These are phyloP conservation scores for Triops longicaudatus DNA, from an alignment of 1,140 invertebrate genomes.

Conservation along the genomic window DNA sequence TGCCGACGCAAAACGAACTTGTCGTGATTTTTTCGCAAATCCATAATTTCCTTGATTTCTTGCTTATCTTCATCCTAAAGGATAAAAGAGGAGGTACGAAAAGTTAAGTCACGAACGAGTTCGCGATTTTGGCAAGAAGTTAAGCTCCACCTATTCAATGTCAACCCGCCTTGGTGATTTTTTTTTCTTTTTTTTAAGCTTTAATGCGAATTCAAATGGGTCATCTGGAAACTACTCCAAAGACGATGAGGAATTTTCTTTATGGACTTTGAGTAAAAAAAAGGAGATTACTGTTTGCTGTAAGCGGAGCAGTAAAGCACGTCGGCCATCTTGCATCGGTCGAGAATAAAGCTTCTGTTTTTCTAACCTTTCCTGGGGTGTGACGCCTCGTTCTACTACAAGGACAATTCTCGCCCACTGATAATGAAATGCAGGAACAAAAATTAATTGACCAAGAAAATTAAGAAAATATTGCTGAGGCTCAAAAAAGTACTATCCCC, in stretches of 20 bases:
- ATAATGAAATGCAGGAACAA: slow-evolving; percentile 27
- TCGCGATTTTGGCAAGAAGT: slow-evolving; percentile 9
- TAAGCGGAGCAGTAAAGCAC: slow-evolving; percentile 74
- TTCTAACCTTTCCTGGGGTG: slow-evolving; percentile 69
- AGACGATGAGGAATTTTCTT: neutral
- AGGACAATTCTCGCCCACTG: slow-evolving; percentile 95
- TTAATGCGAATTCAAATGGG: neutral
- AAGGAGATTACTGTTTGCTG: slow-evolving; percentile 61
- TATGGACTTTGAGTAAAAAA: neutral
- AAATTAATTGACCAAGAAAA: too few species aligned
- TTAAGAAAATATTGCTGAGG: too few species aligned
- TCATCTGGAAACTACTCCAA: too few species aligned
- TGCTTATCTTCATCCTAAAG: slow-evolving; percentile 77
- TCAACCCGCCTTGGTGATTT: slow-evolving; percentile 26
- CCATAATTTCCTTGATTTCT: slow-evolving; percentile 86
- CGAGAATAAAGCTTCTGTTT: slow-evolving; percentile 88
- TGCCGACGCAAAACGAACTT: slow-evolving; percentile 56
- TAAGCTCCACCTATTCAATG: slow-evolving; percentile 1
- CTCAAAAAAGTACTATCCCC: too few species aligned
- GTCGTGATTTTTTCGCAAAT: slow-evolving; percentile 78
- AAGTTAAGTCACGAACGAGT: slow-evolving; percentile 12
- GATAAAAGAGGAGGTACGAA: slow-evolving; percentile 30
- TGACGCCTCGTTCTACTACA: slow-evolving; percentile 89
- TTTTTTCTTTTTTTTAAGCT: too few species aligned
- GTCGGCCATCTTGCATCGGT: slow-evolving; percentile 80